Evolutionary conservation across 2,888 invertebrate genomes (phyloP), one percentile per base, ranked within the genome.

Genomic region (Cephus nigrinus): DNA sequence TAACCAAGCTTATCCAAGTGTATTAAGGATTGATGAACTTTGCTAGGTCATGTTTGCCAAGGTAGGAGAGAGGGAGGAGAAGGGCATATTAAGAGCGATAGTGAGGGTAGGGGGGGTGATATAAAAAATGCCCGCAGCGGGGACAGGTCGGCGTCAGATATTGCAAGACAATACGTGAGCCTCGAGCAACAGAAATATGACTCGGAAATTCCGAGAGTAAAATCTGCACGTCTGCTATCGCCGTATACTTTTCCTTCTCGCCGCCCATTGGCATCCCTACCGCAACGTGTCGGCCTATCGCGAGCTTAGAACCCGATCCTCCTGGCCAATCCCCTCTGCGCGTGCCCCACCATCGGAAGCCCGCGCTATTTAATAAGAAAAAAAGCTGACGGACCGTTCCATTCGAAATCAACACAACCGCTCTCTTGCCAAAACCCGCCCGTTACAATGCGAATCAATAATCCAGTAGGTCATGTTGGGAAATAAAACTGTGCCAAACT

Each of bases 391-490:
- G 40, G n/a, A 33, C 76, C 74, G 83, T 85, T 85, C 76, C 74
- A 84, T 85, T 85, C 78, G 75, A 83, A 84, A 85, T 84, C 82
- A 85, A 83, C 31, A 33, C 31, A 73, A 36, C 73, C 79, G 80
- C 83, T 83, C 82, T 80, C 82, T 87, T 87, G 87, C 86, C 87
- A 86, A 87, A 87, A 87, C 82, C 80, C 79, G 31, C 73, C 33
- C 34, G 73, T 73, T 35, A 73, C 83, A 78, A 82, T 34, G 73
- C 85, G 82, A 88, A 89, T 89, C 88, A 85, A 88, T 88, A 88
- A 86, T 88, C 86, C 87, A 88, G 85, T 89, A 88, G 89, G 88
- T 88, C 88, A 88, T 84, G 84, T 83, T 83, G 74, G 15, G 83
- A 85, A 83, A 84, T 86, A 86, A 87, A 86, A 86, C 86, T 87